Conservation (phyloP, 1,140 invertebrate species). For the Argopecten irradians region DNA sequence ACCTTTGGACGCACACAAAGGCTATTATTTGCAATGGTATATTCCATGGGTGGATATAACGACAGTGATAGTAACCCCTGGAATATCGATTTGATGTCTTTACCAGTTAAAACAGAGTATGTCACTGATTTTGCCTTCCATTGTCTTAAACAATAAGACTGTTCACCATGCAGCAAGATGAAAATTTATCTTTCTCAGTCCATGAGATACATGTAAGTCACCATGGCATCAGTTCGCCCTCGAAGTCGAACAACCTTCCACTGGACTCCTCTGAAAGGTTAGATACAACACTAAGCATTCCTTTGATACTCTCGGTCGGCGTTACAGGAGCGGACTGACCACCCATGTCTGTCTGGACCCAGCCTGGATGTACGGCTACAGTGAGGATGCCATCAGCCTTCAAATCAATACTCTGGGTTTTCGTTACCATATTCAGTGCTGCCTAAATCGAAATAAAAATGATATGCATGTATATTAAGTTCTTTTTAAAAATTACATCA, state of each 20-base stretch:
- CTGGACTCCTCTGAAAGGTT: slow-evolving; percentile 28
- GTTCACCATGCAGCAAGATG: too few species aligned
- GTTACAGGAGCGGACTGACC: slow-evolving; percentile 82
- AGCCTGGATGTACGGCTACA: slow-evolving; percentile 89
- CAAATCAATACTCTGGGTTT: slow-evolving; percentile 89
- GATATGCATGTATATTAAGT: slow-evolving; percentile 26
- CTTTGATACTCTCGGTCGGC: slow-evolving; percentile 39
- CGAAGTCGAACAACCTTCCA: slow-evolving; percentile 36
- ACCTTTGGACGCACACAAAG: too few species aligned
- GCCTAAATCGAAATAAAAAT: slow-evolving; percentile 80
- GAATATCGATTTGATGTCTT: too few species aligned
- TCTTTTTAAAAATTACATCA: too few species aligned
- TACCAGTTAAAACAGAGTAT: too few species aligned
- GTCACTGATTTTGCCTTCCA: too few species aligned
- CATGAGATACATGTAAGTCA: slow-evolving; percentile 17
- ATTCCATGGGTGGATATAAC: too few species aligned
- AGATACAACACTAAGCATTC: slow-evolving; percentile 39
- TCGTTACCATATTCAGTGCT: slow-evolving; percentile 90
- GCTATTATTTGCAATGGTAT: too few species aligned
- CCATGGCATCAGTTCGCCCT: slow-evolving; percentile 38
- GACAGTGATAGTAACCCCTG: too few species aligned
- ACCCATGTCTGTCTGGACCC: slow-evolving; percentile 94
- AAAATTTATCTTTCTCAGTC: too few species aligned
- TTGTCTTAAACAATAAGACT: too few species aligned
- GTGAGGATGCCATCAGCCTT: slow-evolving; percentile 86